Evolutionary conservation across 64 coral and sea anemone species (phyloP), one percentile per base, ranked within the genome.

Genomic region (Montipora sp.): DNA sequence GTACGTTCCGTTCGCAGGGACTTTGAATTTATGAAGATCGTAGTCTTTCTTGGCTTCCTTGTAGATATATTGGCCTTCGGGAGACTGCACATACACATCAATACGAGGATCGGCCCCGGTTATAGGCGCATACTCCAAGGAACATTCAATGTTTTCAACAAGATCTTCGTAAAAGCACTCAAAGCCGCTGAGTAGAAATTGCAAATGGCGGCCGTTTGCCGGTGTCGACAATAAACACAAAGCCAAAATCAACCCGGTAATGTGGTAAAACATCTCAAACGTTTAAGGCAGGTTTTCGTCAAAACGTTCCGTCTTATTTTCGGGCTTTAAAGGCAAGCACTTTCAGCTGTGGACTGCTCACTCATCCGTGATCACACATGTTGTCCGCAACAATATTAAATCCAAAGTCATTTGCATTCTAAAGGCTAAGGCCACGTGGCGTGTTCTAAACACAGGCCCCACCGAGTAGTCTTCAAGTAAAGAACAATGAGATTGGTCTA

Each of bases 91-190:
- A 36, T 59, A 93, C 2, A 91, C 89, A 23, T 99, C 98, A 16
- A 99, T 80, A 58, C 93, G 91, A 0, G 98, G 98, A 48, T 99
- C 94, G 36, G 92, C 94, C 59, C 98, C 98, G 3, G 94, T 96
- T 5, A 99, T 99, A 0, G 98, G 98, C 12, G 98, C 98, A 65
- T 89, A 99, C 57, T 99, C 98, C 12, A 99, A 67, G 12, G 98
- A 99, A 69, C 98, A 99, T 13, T 95, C 94, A 2, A 89, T 93
- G 47, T 95, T 95, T 84, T 91, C 89, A 27, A 82, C 82, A 6
- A 99, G 90, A 27, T 96, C 92, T 88, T 99, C 94, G 78, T 96
- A 96, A 84, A 99, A 99, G 75, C 98, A 99, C 68, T 99, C 98
- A 50, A 94, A 99, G n/a, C 98, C 98, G 47, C 87, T 99, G 8